Conservation (phyloP, 2,888 invertebrate species). For the Caenorhabditis wallacei region DNA sequence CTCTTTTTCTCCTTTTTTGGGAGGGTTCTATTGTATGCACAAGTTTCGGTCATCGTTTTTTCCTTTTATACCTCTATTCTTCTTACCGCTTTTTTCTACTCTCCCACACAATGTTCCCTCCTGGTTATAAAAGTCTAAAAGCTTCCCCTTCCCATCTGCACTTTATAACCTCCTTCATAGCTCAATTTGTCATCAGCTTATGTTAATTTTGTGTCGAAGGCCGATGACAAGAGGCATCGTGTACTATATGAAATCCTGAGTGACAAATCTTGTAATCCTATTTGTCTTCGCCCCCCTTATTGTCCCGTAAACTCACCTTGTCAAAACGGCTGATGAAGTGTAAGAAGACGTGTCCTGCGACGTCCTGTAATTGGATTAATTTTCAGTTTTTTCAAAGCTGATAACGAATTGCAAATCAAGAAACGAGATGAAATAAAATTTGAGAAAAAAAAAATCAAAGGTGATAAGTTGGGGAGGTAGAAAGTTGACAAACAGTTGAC, state of each 20-base stretch:
- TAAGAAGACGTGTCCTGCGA: constrained; percentile 10
- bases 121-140: too few relatives aligned
- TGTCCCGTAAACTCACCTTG: constrained; percentile 38
- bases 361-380: constrained; percentile 53
- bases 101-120: too few relatives aligned
- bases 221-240: constrained; percentile 43
- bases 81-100: neutral
- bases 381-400: constrained; percentile 18
- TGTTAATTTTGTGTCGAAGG: constrained; percentile 41
- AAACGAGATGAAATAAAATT: neutral
- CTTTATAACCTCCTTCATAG: constrained; percentile 15
- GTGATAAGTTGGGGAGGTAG: constrained; percentile 26
- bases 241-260: constrained; percentile 52
- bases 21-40: constrained; percentile 40
- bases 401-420: neutral
- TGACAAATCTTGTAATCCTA: constrained; percentile 60
- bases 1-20: constrained; percentile 14
- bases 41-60: constrained; percentile 48
- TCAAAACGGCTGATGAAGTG: constrained; percentile 43
- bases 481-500: constrained; percentile 46
- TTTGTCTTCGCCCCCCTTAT: constrained; percentile 16
- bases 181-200: constrained; percentile 57
- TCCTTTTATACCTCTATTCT: constrained; percentile 6
- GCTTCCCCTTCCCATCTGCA: constrained; percentile 15
- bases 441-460: constrained; percentile 1